Percentiles rank a stretch among this genome's conserved stretches.
These are phyloP conservation scores for Percopsis omiscomaycus DNA, from an alignment of 2,797 vertebrate genomes.

Conservation along the genomic window DNA sequence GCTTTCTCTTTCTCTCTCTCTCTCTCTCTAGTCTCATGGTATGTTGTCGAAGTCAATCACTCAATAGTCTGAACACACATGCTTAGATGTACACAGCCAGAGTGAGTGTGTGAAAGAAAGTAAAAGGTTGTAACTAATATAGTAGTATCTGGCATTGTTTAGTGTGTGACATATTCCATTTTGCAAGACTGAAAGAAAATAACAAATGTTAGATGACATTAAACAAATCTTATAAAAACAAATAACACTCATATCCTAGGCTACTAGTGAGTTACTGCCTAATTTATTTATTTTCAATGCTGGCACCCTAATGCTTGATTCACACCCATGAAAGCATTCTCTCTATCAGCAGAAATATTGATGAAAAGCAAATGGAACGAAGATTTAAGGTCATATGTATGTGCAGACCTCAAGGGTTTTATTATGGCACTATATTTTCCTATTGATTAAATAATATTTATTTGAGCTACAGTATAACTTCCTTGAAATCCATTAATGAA, in stretches of 20 bases:
- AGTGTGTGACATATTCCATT: not conserved
- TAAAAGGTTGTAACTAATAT: not conserved
- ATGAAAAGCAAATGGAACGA: slow-evolving; percentile 59
- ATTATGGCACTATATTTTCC: slow-evolving; percentile 59
- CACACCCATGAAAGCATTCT: slow-evolving; percentile 21
- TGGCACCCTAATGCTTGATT: slow-evolving; percentile 14
- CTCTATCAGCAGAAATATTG: slow-evolving; percentile 41
- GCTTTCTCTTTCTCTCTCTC: slow-evolving; percentile 3
- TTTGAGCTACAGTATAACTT: slow-evolving; percentile 66
- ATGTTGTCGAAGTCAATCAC: not conserved
- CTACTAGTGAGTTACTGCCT: not conserved
- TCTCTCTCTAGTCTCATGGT: slow-evolving; percentile 3
- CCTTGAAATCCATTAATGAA: slow-evolving; percentile 68
- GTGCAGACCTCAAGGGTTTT: slow-evolving; percentile 57
- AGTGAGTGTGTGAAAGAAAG: not conserved
- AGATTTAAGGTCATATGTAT: slow-evolving; percentile 52
- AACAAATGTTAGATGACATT: not conserved
- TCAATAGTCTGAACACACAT: not conserved
- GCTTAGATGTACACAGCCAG: not conserved
- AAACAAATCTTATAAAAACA: not conserved
- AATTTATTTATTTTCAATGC: no score
- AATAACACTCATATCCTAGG: not conserved
- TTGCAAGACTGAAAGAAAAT: not conserved
- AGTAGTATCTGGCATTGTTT: no score
- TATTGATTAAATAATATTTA: slow-evolving; percentile 78